These are phyloP conservation scores for Pachyseris speciosa DNA, from an alignment of 64 coral and sea anemone genomes.

Conservation along the genomic window DNA sequence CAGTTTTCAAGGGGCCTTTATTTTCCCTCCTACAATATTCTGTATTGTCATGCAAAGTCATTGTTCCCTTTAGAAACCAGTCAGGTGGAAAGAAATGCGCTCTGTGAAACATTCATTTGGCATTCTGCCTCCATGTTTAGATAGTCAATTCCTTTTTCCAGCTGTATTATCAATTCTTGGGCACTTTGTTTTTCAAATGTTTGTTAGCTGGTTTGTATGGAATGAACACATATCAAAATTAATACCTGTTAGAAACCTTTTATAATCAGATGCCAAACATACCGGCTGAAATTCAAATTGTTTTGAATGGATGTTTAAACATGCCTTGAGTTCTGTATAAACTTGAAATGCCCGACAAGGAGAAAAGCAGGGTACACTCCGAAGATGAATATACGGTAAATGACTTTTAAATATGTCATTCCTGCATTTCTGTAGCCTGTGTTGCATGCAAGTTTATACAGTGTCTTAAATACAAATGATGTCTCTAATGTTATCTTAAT, in stretches of 20 bases:
- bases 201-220: not conserved
- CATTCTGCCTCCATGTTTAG: not conserved
- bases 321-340: not conserved
- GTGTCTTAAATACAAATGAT: not conserved
- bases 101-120: not conserved
- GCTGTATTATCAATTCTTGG: too few relatives aligned
- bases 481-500: not conserved
- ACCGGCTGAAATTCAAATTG: not conserved
- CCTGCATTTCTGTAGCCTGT: not conserved
- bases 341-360: slow-evolving; percentile 16
- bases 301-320: not conserved
- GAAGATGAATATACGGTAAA: not conserved
- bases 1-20: not conserved
- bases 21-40: not conserved
- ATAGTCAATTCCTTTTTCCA: not conserved
- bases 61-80: not conserved
- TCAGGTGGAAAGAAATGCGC: not conserved
- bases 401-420: not conserved
- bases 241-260: not conserved
- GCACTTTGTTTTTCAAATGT: not conserved
- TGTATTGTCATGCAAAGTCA: slow-evolving; percentile 43
- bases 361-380: not conserved
- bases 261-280: not conserved
- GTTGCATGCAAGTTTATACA: not conserved
- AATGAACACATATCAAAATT: not conserved